These are phyloP conservation scores for Hemistola chrysoprasaria DNA, from an alignment of 2,888 invertebrate species.

Conservation along the genomic window DNA sequence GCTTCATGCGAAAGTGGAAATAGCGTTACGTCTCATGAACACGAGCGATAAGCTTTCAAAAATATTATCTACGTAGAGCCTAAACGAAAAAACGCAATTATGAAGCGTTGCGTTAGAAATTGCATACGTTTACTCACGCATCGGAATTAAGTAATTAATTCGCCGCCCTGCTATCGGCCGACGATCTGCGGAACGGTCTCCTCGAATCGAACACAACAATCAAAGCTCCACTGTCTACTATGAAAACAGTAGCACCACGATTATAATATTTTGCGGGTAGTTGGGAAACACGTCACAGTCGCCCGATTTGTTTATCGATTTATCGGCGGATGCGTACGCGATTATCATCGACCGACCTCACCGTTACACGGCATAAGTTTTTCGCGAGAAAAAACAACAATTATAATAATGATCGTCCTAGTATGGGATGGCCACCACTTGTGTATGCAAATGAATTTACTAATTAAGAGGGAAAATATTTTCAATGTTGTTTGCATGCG, in stretches of 20 bases:
- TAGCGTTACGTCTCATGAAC: constrained; percentile 65
- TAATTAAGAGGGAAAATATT: constrained; percentile 77
- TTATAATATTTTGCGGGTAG: constrained; percentile 64
- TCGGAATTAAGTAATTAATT: constrained; percentile 78
- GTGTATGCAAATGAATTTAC: constrained; percentile 72
- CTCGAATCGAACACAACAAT: constrained; percentile 57
- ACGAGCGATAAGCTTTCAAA: constrained; percentile 72
- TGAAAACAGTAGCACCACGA: constrained; percentile 60
- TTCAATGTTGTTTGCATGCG: constrained; percentile 68
- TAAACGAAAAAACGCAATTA: constrained; percentile 67
- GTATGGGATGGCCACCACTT: constrained; percentile 68
- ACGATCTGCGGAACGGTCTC: constrained; percentile 64
- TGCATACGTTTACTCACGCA: constrained; percentile 71
- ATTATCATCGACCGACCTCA: constrained; percentile 64
- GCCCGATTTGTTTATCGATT: constrained; percentile 72
- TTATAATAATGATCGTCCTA: constrained; percentile 77
- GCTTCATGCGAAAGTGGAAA: constrained; percentile 59
- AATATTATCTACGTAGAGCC: constrained; percentile 56
- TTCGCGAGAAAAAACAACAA: constrained; percentile 69
- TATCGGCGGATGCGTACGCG: constrained; percentile 73
- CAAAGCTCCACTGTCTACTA: constrained; percentile 47
- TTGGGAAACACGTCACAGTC: constrained; percentile 69
- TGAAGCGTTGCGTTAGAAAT: constrained; percentile 69
- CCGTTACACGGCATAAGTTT: constrained; percentile 70
- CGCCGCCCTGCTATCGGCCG: constrained; percentile 63